These are phyloP conservation scores for Lanius collurio DNA, from an alignment of 2,113 vertebrate species.

Conservation along the genomic window DNA sequence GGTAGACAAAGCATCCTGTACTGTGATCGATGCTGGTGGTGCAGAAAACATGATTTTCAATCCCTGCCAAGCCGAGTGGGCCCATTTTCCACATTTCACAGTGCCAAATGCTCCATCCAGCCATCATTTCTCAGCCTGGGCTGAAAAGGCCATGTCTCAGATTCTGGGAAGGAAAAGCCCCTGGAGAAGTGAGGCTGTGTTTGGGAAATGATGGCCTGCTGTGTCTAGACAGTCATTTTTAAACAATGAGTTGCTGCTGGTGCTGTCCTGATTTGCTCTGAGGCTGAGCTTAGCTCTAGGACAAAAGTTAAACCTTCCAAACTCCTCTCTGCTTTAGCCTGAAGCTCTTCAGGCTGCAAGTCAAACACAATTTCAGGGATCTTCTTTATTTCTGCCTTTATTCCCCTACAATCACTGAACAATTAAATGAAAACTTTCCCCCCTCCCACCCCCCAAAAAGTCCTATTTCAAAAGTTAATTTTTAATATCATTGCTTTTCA, in stretches of 20 bases:
- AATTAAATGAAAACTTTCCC: neutral
- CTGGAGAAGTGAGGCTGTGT: neutral
- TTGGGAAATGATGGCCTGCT: neutral
- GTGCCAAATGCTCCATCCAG: neutral
- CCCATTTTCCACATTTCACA: neutral
- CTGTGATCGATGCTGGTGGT: neutral
- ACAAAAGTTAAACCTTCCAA: neutral
- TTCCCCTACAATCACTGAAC: neutral
- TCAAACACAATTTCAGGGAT: neutral
- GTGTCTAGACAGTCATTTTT: neutral
- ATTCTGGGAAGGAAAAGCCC: neutral
- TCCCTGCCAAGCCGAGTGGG: neutral
- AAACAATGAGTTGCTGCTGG: neutral
- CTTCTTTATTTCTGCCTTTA: neutral
- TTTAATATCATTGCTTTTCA: neutral
- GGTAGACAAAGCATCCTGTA: neutral
- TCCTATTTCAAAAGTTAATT: neutral
- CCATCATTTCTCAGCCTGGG: neutral
- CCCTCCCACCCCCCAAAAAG: fast-evolving
- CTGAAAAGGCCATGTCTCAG: neutral
- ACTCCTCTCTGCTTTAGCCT: neutral
- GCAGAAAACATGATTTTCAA: neutral
- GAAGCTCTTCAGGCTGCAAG: neutral
- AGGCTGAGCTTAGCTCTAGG: neutral
- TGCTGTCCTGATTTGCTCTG: neutral